Evolutionary conservation across 2,113 vertebrate genomes (phyloP).

Genomic region (Egretta garzetta): DNA sequence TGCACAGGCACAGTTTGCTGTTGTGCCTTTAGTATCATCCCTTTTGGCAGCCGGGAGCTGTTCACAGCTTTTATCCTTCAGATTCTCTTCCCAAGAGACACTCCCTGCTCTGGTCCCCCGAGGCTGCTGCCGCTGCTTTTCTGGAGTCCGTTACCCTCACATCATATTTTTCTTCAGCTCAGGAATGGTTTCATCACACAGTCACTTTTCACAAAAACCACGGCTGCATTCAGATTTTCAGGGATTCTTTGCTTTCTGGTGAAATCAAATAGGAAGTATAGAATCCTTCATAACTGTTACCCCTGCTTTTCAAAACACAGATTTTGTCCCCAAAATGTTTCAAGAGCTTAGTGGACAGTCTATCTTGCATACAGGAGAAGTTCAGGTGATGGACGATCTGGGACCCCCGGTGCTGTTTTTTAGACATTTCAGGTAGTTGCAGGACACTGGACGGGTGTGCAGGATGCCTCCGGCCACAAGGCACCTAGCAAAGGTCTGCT

Average conservation of each 20-base stretch:
- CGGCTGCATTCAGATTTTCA: not conserved
- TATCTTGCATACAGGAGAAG: not conserved
- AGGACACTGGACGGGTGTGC: not conserved
- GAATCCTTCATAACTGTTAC: not conserved
- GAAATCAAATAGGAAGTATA: not conserved
- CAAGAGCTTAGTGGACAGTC: not conserved
- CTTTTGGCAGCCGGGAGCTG: slow-evolving; percentile 4
- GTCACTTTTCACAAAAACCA: not conserved
- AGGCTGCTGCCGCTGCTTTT: slow-evolving; percentile 4
- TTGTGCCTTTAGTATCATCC: slow-evolving; percentile 42
- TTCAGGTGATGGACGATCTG: not conserved
- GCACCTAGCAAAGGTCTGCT: not conserved
- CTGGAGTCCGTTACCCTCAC: slow-evolving; percentile 44
- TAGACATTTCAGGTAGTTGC: not conserved
- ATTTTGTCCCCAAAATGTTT: not conserved
- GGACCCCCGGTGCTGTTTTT: not conserved
- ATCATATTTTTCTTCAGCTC: slow-evolving; percentile 15
- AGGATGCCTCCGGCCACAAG: not conserved
- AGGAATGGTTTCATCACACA: not conserved
- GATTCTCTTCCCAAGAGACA: slow-evolving; percentile 46
- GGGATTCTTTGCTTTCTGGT: not conserved
- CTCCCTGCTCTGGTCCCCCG: slow-evolving; percentile 17
- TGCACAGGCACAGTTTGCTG: slow-evolving; percentile 37
- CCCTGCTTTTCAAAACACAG: not conserved
- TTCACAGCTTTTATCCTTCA: slow-evolving; percentile 46